phyloP scores from a whole-genome alignment of 2,113 vertebrate species.

The Craseonycteris thonglongyai region DNA sequence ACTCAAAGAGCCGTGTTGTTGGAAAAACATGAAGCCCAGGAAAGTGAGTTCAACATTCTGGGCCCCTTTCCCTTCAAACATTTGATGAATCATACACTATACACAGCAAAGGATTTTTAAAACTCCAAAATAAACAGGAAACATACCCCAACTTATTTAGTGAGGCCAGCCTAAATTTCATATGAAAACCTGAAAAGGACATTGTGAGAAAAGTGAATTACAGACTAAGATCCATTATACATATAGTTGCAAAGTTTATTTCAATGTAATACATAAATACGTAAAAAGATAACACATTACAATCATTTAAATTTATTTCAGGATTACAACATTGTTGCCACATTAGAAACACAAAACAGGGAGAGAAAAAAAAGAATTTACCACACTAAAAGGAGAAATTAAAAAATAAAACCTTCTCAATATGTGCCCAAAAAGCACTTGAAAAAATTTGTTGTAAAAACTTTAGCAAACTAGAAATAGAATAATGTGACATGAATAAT shows the following conservation, averaged over 20 bases:
- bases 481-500: not conserved
- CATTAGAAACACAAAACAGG: not conserved
- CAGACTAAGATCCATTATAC: not conserved
- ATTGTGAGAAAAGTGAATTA: slow-evolving; percentile 10
- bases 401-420: not conserved
- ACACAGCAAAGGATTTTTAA: not conserved
- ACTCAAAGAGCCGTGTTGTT: not conserved
- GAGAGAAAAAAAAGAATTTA: not conserved
- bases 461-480: not conserved
- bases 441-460: not conserved
- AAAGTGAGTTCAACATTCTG: not conserved
- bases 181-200: slow-evolving; percentile 24
- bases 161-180: not conserved
- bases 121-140: not conserved
- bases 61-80: not conserved
- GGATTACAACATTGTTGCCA: not conserved
- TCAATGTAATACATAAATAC: not conserved
- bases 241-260: not conserved
- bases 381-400: not conserved
- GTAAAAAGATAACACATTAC: not conserved
- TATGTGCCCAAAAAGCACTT: not conserved
- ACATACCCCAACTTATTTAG: not conserved
- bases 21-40: not conserved
- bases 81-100: not conserved
- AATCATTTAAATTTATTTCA: not conserved